These are phyloP conservation scores for Actinia tenebrosa DNA, from an alignment of 64 coral and sea anemone species.

Conservation along the genomic window DNA sequence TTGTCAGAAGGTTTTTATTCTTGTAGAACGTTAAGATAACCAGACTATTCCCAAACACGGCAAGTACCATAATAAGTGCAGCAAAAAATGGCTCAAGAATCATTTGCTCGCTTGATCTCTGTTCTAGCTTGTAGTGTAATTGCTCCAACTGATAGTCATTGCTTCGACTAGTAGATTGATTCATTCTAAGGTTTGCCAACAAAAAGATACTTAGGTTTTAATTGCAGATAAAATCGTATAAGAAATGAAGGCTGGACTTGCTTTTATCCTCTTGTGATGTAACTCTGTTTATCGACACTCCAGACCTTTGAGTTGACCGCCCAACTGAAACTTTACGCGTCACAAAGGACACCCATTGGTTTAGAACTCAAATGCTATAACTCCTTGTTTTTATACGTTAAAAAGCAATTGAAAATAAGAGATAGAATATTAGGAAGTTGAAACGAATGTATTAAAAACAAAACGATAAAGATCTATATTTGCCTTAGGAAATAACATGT, in stretches of 20 bases:
- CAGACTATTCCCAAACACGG: conserved; percentile 38
- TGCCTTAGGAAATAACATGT: too few relatives aligned
- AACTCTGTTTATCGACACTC: too few relatives aligned
- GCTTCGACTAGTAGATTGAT: not conserved
- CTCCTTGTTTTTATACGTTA: too few relatives aligned
- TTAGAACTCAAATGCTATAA: too few relatives aligned
- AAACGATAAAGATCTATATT: too few relatives aligned
- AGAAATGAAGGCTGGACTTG: not conserved
- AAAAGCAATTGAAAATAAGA: too few relatives aligned
- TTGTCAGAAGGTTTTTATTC: conserved; percentile 44
- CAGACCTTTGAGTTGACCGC: too few relatives aligned
- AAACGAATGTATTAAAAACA: too few relatives aligned
- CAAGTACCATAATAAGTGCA: conserved; percentile 3
- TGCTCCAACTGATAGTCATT: not conserved
- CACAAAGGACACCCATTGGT: too few relatives aligned
- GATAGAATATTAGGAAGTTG: too few relatives aligned
- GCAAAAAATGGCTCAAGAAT: conserved; percentile 18
- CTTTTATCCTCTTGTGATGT: too few relatives aligned
- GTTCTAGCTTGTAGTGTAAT: not conserved
- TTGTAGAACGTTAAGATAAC: conserved; percentile 27
- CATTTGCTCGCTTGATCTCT: not conserved
- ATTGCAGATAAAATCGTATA: not conserved
- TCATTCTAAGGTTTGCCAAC: not conserved
- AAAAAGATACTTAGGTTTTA: not conserved
- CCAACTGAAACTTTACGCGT: too few relatives aligned